Percentiles rank a stretch among this genome's conserved stretches.
These are phyloP conservation scores for Podarcis lilfordi DNA, from an alignment of 2,797 vertebrate species.

Conservation along the genomic window DNA sequence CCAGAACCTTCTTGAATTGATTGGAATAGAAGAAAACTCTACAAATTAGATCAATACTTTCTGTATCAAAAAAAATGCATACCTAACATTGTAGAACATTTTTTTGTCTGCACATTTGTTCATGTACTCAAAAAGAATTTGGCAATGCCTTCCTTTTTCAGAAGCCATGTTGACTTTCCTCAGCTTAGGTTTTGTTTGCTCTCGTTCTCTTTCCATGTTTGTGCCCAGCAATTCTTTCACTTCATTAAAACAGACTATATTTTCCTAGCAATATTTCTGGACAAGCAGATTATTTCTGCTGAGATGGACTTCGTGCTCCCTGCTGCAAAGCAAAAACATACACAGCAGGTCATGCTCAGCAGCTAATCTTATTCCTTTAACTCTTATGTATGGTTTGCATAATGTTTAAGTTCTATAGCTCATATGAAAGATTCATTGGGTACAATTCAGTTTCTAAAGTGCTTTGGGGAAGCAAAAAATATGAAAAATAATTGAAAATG, in stretches of 20 bases:
- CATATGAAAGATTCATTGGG: not conserved
- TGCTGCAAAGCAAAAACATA: not conserved
- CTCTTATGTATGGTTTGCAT: not conserved
- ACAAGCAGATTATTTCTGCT: not conserved
- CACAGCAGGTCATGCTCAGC: not conserved
- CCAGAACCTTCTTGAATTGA: too few species aligned
- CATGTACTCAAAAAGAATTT: not conserved
- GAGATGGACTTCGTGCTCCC: not conserved
- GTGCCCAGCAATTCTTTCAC: not conserved
- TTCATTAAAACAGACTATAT: not conserved
- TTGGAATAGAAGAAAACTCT: too few species aligned
- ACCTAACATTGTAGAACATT: not conserved
- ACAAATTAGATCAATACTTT: too few species aligned
- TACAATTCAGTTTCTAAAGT: not conserved
- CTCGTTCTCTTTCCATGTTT: slow-evolving; percentile 10
- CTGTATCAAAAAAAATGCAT: too few species aligned
- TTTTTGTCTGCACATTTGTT: not conserved
- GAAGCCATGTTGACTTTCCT: slow-evolving; percentile 7
- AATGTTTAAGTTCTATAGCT: not conserved
- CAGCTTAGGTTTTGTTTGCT: slow-evolving; percentile 5
- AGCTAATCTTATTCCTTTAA: not conserved
- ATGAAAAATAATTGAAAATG: not conserved
- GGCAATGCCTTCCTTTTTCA: not conserved
- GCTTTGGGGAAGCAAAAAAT: not conserved
- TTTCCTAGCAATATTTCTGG: not conserved